These are phyloP conservation scores for Drosophila parabipectinata DNA, from an alignment of 1,140 invertebrate species.

Conservation along the genomic window DNA sequence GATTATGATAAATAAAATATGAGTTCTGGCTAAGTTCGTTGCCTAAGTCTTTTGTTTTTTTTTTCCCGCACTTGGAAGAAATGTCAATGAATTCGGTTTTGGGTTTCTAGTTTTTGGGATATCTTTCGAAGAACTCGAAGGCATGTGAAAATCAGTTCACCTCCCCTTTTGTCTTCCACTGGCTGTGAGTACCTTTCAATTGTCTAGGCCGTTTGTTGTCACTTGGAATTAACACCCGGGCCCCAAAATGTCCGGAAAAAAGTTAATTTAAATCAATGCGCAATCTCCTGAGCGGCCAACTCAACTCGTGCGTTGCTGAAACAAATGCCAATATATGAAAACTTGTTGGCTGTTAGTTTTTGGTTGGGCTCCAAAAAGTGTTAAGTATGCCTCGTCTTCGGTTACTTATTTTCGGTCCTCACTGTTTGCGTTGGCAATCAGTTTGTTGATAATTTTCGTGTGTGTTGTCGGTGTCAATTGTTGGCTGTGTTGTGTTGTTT, in stretches of 20 bases:
- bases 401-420: conserved; percentile 45
- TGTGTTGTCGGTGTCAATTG: conserved; percentile 52
- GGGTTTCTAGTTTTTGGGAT: conserved; percentile 23
- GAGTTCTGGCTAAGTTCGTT: conserved; percentile 72
- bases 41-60: conserved; percentile 63
- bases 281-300: conserved; percentile 45
- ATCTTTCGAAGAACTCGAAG: conserved; percentile 3
- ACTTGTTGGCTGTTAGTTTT: conserved; percentile 72
- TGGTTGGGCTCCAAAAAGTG: conserved; percentile 81
- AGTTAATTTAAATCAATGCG: conserved; percentile 81
- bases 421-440: conserved; percentile 73
- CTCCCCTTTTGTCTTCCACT: conserved; percentile 7
- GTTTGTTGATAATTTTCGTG: conserved; percentile 78
- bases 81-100: conserved; percentile 67
- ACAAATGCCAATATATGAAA: conserved; percentile 67
- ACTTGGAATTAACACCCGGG: conserved; percentile 62
- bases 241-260: conserved; percentile 7
- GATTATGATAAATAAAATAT: conserved; percentile 75
- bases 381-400: conserved; percentile 68
- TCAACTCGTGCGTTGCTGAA: conserved; percentile 78
- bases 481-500: conserved; percentile 33
- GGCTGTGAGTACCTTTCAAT: conserved; percentile 45
- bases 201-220: conserved; percentile 55
- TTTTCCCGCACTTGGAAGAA: conserved; percentile 18
- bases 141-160: conserved; percentile 72